Evolutionary conservation across 2,888 invertebrate species (phyloP).

Genomic region (Geophilus truncorum): DNA sequence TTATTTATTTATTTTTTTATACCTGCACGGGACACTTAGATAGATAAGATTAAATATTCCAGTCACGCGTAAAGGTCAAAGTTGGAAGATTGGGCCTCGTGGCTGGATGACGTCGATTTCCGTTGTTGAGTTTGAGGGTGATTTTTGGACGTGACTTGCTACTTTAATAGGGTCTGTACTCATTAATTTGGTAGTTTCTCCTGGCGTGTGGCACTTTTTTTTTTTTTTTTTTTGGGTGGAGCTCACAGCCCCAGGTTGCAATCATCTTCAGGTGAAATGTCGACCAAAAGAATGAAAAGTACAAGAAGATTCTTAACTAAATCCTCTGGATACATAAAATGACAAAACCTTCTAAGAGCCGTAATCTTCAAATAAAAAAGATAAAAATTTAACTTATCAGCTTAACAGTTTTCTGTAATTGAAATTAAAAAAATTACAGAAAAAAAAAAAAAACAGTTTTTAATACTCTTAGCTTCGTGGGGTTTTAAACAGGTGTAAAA

Average conservation of each 20-base stretch:
- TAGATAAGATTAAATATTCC: not conserved
- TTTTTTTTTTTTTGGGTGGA: slow-evolving; percentile 14
- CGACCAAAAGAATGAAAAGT: slow-evolving; percentile 6
- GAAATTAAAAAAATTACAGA: not conserved
- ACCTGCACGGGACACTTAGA: not conserved
- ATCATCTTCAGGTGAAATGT: slow-evolving; percentile 27
- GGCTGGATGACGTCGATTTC: slow-evolving; percentile 23
- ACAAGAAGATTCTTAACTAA: not conserved
- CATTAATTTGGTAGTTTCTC: slow-evolving; percentile 21
- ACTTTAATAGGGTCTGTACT: slow-evolving; percentile 8
- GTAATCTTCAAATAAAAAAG: not conserved
- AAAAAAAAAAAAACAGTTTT: too few relatives aligned
- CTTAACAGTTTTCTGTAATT: not conserved
- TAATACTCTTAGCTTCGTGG: not conserved
- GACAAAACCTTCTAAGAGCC: too few relatives aligned
- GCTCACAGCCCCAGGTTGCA: slow-evolving; percentile 18
- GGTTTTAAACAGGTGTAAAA: slow-evolving; percentile 18
- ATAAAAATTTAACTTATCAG: not conserved
- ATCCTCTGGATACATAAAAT: not conserved
- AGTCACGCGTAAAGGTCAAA: slow-evolving; percentile 15
- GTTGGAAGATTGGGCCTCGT: slow-evolving; percentile 21
- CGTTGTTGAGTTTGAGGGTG: slow-evolving; percentile 27
- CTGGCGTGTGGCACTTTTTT: slow-evolving; percentile 17
- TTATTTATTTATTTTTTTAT: not conserved
- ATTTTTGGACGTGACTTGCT: slow-evolving; percentile 15